Percentiles rank a stretch among this genome's conserved stretches.
Conservation (phyloP, 2,113 vertebrate genomes). For the Acanthisitta chloris region DNA sequence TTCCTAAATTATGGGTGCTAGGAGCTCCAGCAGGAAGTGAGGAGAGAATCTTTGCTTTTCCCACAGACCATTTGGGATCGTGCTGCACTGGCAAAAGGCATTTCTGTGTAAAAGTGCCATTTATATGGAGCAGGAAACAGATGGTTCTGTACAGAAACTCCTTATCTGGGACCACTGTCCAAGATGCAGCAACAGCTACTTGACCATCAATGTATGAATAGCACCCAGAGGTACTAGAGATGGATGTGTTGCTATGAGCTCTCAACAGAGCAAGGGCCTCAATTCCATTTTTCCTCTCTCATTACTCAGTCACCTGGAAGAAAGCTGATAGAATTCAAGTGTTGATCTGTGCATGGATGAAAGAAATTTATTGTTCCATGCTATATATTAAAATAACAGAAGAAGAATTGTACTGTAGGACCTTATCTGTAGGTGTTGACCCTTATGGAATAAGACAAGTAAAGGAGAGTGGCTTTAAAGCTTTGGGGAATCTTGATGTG, state of each 20-base stretch:
- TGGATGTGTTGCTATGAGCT: neutral
- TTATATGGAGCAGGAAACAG: neutral
- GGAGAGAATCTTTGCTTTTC: neutral
- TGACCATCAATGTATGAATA: neutral
- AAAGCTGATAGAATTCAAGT: neutral
- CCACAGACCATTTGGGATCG: neutral
- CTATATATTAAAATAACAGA: neutral
- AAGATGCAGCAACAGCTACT: neutral
- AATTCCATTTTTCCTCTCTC: neutral
- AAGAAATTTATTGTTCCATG: neutral
- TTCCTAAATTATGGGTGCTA: neutral
- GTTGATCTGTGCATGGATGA: neutral
- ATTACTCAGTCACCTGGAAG: neutral
- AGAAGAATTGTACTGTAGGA: neutral
- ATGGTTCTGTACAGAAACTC: neutral
- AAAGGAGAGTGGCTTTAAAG: neutral
- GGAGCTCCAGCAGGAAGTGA: neutral
- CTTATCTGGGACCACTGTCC: neutral
- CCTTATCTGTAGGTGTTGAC: neutral
- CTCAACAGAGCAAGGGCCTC: neutral
- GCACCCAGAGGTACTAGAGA: neutral
- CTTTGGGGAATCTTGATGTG: neutral
- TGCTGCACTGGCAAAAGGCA: neutral
- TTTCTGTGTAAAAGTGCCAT: neutral
- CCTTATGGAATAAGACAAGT: neutral